A percentile compares a stretch with the other conserved stretches of the same genome.
phyloP scores from a whole-genome alignment of 2,797 vertebrate species.

The Thripadectes ignobilis region DNA sequence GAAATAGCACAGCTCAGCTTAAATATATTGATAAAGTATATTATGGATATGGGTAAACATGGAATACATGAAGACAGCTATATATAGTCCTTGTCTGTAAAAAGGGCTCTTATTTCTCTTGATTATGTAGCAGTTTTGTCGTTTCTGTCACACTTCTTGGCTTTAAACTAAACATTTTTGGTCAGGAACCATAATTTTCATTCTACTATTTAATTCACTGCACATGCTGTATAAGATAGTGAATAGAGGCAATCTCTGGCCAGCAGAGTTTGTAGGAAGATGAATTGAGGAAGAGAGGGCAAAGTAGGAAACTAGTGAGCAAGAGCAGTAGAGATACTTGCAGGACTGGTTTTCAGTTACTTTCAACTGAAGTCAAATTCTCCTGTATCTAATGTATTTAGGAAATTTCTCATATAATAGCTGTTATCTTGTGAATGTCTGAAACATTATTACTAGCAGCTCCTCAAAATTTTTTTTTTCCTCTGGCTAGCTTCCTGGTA shows the following conservation, averaged over 20 bases:
- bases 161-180: background rate
- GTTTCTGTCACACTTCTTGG: background rate
- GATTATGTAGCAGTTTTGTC: background rate
- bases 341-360: background rate
- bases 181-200: background rate
- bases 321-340: background rate
- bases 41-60: background rate
- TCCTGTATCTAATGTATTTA: background rate
- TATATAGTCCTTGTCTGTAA: background rate
- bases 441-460: slow-evolving; percentile 28
- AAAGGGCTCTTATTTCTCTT: background rate
- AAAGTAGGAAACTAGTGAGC: background rate
- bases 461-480: background rate
- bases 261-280: background rate
- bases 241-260: background rate
- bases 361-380: background rate
- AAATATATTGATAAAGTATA: background rate
- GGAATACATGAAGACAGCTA: background rate
- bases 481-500: slow-evolving; percentile 40
- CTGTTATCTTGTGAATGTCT: slow-evolving; percentile 9
- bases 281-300: background rate
- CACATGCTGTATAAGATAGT: background rate
- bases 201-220: background rate
- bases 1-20: background rate
- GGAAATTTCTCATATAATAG: slow-evolving; percentile 26